Evolutionary conservation across 2,113 vertebrate genomes (phyloP).

Genomic region (Pycnonotus jocosus): DNA sequence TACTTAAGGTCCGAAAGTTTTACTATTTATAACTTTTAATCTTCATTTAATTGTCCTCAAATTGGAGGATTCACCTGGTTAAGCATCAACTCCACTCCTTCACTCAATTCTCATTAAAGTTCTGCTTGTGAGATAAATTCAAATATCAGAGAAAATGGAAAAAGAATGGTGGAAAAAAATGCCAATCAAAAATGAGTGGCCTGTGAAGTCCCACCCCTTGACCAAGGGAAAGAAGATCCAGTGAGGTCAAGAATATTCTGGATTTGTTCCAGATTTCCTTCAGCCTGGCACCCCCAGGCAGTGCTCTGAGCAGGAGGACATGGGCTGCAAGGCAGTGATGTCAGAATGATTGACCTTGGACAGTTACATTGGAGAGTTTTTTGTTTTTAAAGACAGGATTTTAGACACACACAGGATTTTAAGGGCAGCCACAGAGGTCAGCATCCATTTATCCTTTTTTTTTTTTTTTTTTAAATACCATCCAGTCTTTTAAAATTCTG

Average conservation of each 20-base stretch:
- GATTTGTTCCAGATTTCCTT: background rate
- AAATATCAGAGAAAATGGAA: background rate
- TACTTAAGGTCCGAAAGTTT: background rate
- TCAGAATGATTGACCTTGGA: background rate
- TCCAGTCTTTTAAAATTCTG: background rate
- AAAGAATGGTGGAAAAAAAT: background rate
- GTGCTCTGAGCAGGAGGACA: background rate
- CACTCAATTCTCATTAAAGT: background rate
- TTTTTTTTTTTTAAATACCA: background rate
- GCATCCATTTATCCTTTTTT: background rate
- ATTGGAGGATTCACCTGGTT: background rate
- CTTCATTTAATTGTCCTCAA: background rate
- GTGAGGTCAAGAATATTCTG: background rate
- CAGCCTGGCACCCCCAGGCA: background rate
- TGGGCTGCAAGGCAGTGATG: background rate
- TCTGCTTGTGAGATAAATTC: background rate
- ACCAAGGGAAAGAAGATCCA: background rate
- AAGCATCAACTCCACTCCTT: background rate
- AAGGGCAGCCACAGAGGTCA: background rate
- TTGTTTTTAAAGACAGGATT: background rate
- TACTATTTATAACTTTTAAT: background rate
- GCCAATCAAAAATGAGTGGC: background rate
- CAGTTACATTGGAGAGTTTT: background rate
- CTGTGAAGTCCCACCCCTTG: background rate
- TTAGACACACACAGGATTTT: background rate